Percentiles rank a stretch among this genome's conserved stretches.
These are phyloP conservation scores for Phylloscopus trochilus DNA, from an alignment of 2,113 vertebrate genomes.

Conservation along the genomic window DNA sequence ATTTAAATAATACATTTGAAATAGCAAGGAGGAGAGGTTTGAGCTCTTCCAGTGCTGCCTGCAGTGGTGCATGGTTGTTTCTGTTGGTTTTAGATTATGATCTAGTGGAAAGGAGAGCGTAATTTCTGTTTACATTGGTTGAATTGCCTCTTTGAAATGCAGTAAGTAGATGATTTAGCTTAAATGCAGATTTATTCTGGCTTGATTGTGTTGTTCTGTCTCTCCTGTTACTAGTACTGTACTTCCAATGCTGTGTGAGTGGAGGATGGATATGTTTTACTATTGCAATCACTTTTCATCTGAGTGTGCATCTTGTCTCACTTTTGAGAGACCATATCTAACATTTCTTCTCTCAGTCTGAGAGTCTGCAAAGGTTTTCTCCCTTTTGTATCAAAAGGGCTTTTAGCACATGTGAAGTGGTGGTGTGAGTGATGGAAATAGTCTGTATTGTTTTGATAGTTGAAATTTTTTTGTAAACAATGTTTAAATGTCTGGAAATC, in stretches of 20 bases:
- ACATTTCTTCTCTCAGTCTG: background rate
- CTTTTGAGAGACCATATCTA: background rate
- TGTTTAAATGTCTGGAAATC: slow-evolving; percentile 6
- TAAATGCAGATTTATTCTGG: slow-evolving; percentile 1
- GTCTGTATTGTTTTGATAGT: background rate
- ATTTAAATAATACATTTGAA: background rate
- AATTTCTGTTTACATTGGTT: slow-evolving; percentile 7
- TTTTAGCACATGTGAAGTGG: background rate
- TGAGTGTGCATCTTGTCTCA: background rate
- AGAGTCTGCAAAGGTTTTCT: background rate
- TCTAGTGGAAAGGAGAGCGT: background rate
- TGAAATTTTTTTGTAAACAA: background rate
- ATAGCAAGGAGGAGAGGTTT: background rate
- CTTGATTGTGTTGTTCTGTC: background rate
- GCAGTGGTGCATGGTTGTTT: background rate
- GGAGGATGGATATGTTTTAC: background rate
- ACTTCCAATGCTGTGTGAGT: background rate
- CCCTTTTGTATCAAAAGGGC: background rate
- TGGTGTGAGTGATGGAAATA: background rate
- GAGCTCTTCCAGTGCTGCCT: background rate
- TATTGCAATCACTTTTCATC: background rate
- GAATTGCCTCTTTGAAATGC: background rate
- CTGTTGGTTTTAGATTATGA: background rate
- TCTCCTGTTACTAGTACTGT: background rate
- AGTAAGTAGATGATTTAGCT: background rate